These are phyloP conservation scores for Pseudobourletiella spinata DNA, from an alignment of 1,140 invertebrate genomes.

Conservation along the genomic window DNA sequence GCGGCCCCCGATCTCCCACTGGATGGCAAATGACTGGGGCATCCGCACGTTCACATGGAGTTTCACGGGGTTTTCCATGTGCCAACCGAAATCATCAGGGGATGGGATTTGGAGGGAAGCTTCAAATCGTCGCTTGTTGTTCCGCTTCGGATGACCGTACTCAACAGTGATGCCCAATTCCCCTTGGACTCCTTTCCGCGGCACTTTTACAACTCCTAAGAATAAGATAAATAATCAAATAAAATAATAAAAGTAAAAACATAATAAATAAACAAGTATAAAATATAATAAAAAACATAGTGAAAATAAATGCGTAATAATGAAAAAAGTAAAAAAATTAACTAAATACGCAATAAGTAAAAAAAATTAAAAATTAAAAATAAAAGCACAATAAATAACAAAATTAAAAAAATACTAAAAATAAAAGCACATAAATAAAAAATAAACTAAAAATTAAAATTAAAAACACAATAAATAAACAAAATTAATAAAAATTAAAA, in stretches of 20 bases:
- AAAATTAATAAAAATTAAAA: too few species aligned
- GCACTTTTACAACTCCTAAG: constrained; percentile 3
- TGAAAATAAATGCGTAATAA: too few species aligned
- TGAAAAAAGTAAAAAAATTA: too few species aligned
- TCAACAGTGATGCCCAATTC: constrained; percentile 10
- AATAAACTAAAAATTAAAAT: too few species aligned
- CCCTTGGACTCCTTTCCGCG: not conserved
- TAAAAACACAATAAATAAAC: too few species aligned
- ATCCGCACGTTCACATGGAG: constrained; percentile 7
- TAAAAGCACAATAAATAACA: too few species aligned
- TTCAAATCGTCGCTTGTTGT: not conserved
- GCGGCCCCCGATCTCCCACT: constrained; percentile 26
- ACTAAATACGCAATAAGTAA: too few species aligned
- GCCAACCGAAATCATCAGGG: not conserved
- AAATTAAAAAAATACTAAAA: too few species aligned
- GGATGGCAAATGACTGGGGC: constrained; percentile 27
- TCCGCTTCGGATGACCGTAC: not conserved
- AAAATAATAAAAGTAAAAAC: constrained; percentile 2
- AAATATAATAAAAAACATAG: too few species aligned
- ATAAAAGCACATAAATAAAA: too few species aligned
- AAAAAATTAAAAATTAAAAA: too few species aligned
- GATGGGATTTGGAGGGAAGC: constrained; percentile 7
- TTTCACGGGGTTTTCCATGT: constrained; percentile 1
- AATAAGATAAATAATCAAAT: not conserved
- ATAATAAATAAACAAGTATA: too few species aligned